Conservation (phyloP, 2,888 invertebrate genomes). For the Carpatolechia fugitivella region DNA sequence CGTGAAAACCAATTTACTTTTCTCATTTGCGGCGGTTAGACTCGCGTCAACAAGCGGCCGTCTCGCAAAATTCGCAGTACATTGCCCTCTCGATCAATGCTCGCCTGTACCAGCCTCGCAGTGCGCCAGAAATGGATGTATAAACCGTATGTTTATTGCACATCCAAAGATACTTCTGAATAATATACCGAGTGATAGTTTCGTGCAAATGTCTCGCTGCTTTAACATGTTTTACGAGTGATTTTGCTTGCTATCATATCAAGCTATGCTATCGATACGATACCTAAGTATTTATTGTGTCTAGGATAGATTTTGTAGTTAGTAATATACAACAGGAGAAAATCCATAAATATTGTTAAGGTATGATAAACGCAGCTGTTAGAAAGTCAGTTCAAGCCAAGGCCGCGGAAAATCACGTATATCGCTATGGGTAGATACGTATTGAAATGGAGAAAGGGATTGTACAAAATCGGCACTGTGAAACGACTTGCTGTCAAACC, state of each 20-base stretch:
- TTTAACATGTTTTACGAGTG: not conserved
- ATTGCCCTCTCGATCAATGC: conserved; percentile 1
- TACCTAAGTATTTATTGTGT: not conserved
- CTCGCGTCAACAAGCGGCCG: not conserved
- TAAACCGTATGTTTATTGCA: not conserved
- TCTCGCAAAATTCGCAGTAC: not conserved
- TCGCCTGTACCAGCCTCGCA: not conserved
- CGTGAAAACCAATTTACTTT: conserved; percentile 1
- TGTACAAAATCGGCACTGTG: not conserved
- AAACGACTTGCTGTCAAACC: not conserved
- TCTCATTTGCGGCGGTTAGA: conserved; percentile 5
- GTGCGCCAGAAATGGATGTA: not conserved
- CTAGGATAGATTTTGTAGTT: not conserved
- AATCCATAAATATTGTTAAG: not conserved
- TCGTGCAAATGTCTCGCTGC: not conserved
- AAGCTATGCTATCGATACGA: too few relatives aligned
- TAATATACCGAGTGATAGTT: not conserved
- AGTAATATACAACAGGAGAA: not conserved
- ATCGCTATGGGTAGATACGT: not conserved
- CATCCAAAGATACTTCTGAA: not conserved
- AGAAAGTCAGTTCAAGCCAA: not conserved
- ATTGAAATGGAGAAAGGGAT: conserved; percentile 1
- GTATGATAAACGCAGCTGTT: not conserved
- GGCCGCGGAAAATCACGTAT: not conserved
- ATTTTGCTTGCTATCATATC: too few relatives aligned